Conservation (phyloP, 1,140 invertebrate genomes). For the Leptinotarsa undecemlineata region DNA sequence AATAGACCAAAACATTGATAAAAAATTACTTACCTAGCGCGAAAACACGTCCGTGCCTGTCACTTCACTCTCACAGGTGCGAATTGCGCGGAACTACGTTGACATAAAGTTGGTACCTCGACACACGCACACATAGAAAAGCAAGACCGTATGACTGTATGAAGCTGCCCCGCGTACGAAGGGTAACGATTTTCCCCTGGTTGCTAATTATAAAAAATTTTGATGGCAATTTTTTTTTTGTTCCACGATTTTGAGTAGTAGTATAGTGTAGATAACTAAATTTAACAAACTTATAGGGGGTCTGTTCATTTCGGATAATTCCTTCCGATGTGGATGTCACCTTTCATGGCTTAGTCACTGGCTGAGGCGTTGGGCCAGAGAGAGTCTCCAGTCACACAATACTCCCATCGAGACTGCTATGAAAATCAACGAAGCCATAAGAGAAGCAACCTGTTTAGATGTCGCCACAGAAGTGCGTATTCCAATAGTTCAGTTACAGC, state of each 20-base stretch:
- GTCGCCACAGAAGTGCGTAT: constrained; percentile 61
- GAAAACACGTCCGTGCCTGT: constrained; percentile 17
- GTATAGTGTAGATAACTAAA: no score
- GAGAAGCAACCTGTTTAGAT: constrained; percentile 69
- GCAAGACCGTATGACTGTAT: no score
- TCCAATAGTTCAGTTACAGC: constrained; percentile 71
- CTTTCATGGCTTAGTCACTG: constrained; percentile 87
- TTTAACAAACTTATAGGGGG: constrained; percentile 66
- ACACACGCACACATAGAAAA: no score
- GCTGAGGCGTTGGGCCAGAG: constrained; percentile 83
- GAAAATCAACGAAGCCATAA: constrained; percentile 57
- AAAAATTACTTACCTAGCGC: constrained; percentile 19
- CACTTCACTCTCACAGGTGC: constrained; percentile 16
- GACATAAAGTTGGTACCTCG: constrained; percentile 10
- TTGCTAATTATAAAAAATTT: no score
- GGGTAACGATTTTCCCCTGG: no score
- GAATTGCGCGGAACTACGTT: constrained; percentile 20
- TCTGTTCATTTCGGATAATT: constrained; percentile 79
- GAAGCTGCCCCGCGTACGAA: no score
- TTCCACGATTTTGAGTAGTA: no score
- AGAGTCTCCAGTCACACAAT: constrained; percentile 74
- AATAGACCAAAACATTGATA: constrained; percentile 21
- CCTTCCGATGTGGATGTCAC: constrained; percentile 83
- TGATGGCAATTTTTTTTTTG: no score
- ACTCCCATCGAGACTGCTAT: constrained; percentile 61